Evolutionary conservation across 2,797 vertebrate species (phyloP), one percentile per base, ranked within the genome.

Genomic region (Oreochromis mossambicus): DNA sequence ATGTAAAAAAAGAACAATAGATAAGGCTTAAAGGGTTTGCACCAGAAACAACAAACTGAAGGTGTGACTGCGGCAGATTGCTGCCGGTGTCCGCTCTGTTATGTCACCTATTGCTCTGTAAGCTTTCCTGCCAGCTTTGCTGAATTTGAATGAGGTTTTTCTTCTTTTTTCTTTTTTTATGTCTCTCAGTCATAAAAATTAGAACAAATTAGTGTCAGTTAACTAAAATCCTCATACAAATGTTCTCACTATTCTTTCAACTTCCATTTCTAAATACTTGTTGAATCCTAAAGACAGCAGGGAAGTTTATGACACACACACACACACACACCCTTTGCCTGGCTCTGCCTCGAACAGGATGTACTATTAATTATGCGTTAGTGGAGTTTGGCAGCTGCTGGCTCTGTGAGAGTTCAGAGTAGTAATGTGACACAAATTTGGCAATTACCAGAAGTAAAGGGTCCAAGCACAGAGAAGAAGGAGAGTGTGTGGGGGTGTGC

Each of bases 281-380:
- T 91, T 90, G 88, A 88, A 88, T 58, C 78, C 56, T 82, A 48
- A 83, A 82, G 83, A 66, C 85, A 84, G 56, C 38, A 66, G 80
- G 68, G 61, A 82, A 56, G 81, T 90, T 89, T 89, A 92, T 86
- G 86, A 90, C 76, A 63, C 78, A 26, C 51, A 26, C 4, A 26
- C 51, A 26, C 4, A 36, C 36, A 73, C 43, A 76, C 50, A 63
- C 63, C 77, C 68, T 80, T 24, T 46, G 41, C 68, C 14, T 79
- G 55, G 41, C 75, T 50, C 83, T 78, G 81, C 26, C 86, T 90
- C 78, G 80, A 83, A 86, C 83, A 80, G 87, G 89, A 94, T 91
- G 80, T 88, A 93, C 93, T 87, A 94, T 92, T 94, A 89, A 95
- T 93, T 84, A 91, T 89, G 86, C 46, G 26, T 91, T 88, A 87